Conservation (phyloP, 2,888 invertebrate species). For the Lochmaea crataegi region DNA sequence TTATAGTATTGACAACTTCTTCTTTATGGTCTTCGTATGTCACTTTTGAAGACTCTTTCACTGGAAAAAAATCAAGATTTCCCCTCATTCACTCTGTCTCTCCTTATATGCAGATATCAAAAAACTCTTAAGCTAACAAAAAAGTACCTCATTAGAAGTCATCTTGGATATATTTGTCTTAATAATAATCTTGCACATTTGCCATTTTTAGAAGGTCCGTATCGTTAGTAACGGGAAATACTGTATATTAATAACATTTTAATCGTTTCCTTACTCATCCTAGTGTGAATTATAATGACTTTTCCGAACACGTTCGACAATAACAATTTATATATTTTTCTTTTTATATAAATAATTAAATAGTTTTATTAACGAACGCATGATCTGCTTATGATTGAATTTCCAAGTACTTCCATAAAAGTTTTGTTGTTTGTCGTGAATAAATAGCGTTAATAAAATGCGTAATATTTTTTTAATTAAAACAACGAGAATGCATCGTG, state of each 20-base stretch:
- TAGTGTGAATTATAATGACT: not conserved
- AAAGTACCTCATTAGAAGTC: too few species aligned
- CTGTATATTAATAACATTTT: not conserved
- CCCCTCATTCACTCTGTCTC: too few species aligned
- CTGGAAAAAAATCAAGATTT: too few species aligned
- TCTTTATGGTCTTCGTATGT: too few species aligned
- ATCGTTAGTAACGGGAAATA: too few species aligned
- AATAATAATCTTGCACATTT: too few species aligned
- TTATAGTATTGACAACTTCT: too few species aligned
- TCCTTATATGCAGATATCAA: too few species aligned
- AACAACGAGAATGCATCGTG: constrained; percentile 42
- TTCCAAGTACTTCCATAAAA: constrained; percentile 47
- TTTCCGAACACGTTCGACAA: constrained; percentile 9
- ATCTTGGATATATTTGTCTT: too few species aligned
- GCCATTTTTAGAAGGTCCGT: too few species aligned
- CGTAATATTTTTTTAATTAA: constrained; percentile 48
- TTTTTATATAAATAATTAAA: constrained; percentile 16
- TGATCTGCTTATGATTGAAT: constrained; percentile 42
- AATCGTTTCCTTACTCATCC: not conserved
- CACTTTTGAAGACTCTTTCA: too few species aligned
- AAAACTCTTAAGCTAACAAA: too few species aligned
- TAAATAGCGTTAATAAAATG: constrained; percentile 35
- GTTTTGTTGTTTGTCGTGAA: constrained; percentile 41
- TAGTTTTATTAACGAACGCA: constrained; percentile 20
- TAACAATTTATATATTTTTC: not conserved